phyloP scores from a whole-genome alignment of 2,113 vertebrate species.

The Panthera uncia region DNA sequence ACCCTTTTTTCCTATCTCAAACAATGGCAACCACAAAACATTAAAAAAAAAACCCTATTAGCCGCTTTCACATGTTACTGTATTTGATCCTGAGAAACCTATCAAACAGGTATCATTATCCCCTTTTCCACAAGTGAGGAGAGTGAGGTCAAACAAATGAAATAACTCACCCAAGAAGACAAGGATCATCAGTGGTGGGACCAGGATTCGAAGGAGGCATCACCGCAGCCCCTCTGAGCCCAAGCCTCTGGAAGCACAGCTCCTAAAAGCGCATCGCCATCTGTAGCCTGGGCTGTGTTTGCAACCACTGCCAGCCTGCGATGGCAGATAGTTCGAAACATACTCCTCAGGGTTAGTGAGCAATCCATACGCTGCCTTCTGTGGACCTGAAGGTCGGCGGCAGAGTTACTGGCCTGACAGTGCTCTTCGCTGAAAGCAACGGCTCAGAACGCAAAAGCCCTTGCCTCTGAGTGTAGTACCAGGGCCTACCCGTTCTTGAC shows the following conservation, averaged over 20 bases:
- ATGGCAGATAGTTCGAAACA: not conserved
- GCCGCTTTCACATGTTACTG: not conserved
- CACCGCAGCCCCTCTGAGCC: not conserved
- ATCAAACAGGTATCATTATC: not conserved
- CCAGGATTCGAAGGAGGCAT: not conserved
- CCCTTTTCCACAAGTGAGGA: not conserved
- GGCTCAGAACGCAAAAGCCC: not conserved
- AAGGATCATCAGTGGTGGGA: too few species aligned
- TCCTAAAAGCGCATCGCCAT: fast-evolving
- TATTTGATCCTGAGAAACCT: not conserved
- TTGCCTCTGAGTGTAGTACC: not conserved
- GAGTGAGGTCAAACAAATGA: not conserved
- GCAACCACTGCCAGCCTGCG: not conserved
- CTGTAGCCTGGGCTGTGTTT: too few species aligned
- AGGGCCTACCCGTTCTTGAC: not conserved
- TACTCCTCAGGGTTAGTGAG: not conserved
- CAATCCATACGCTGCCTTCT: not conserved
- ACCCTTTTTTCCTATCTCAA: not conserved
- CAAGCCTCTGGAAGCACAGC: fast-evolving
- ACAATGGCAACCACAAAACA: not conserved
- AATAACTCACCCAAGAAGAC: not conserved
- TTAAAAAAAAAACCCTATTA: not conserved
- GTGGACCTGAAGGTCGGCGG: not conserved
- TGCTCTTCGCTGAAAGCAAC: not conserved
- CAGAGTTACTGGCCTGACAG: not conserved